A percentile compares a stretch with the other conserved stretches of the same genome.
Evolutionary conservation across 2,797 vertebrate species (phyloP).

Genomic region (Cirrhinus molitorella): DNA sequence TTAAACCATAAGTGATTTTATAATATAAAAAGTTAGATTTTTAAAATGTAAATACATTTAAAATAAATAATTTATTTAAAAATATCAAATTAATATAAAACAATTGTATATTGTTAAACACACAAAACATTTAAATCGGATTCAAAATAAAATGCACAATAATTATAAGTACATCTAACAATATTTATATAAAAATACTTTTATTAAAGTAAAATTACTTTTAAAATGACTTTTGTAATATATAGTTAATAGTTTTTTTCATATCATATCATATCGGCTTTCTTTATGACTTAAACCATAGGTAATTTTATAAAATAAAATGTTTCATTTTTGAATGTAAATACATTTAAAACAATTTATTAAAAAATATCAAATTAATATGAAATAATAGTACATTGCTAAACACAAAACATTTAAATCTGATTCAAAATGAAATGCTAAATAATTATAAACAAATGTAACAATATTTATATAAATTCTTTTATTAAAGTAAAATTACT

Average conservation of each 20-base stretch:
- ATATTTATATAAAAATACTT: too few species aligned
- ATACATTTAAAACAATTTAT: background rate
- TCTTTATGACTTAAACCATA: background rate
- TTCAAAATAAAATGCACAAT: too few species aligned
- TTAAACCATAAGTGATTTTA: background rate
- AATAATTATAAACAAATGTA: background rate
- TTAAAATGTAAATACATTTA: background rate
- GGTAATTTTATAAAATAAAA: background rate
- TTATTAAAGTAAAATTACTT: too few species aligned
- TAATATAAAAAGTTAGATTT: background rate
- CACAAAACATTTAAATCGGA: too few species aligned
- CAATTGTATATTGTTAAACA: background rate
- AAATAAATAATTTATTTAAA: background rate
- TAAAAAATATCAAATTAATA: background rate
- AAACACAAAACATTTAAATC: background rate
- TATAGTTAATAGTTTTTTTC: too few species aligned
- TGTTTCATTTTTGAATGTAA: background rate
- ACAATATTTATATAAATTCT: too few species aligned
- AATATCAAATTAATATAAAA: background rate
- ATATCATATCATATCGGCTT: background rate
- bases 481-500: too few species aligned
- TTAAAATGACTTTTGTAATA: too few species aligned
- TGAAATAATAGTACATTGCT: background rate
- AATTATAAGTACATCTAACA: too few species aligned
- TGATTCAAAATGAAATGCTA: background rate